Conservation (phyloP, 1,140 invertebrate genomes). For the Ostrea denselamellosa region DNA sequence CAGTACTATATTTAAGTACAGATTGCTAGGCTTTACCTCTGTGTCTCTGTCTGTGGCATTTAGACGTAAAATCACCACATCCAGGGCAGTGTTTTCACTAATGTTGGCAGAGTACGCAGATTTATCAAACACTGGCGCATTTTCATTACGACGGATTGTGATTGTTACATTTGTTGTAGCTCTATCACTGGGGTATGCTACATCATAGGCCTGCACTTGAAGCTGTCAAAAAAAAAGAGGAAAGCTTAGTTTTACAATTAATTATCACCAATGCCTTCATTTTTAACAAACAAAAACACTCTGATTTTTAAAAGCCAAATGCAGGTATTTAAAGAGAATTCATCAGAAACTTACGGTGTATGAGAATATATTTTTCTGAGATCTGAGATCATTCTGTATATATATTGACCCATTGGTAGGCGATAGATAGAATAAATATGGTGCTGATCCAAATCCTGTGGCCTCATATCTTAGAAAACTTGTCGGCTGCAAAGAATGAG, state of each 20-base stretch:
- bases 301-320: background rate
- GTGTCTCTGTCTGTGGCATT: conserved; percentile 60
- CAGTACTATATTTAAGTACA: too few relatives aligned
- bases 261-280: too few relatives aligned
- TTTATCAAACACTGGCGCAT: conserved; percentile 76
- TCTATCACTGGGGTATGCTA: conserved; percentile 90
- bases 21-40: conserved; percentile 52
- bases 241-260: background rate
- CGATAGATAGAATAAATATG: conserved; percentile 61
- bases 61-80: conserved; percentile 44
- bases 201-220: conserved; percentile 91
- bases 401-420: conserved; percentile 52
- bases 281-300: background rate
- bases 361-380: conserved; percentile 42
- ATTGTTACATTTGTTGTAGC: conserved; percentile 58
- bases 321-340: background rate
- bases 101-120: conserved; percentile 82
- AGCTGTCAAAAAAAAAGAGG: conserved; percentile 77
- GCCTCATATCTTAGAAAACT: conserved; percentile 57
- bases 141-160: conserved; percentile 56
- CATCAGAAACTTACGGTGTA: conserved; percentile 23
- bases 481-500: background rate
- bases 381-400: conserved; percentile 52
- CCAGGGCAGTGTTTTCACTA: conserved; percentile 52
- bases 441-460: conserved; percentile 63